Percentiles rank a stretch among this genome's conserved stretches.
Evolutionary conservation across 2,888 invertebrate genomes (phyloP).

Genomic region (Horisme vitalbata): DNA sequence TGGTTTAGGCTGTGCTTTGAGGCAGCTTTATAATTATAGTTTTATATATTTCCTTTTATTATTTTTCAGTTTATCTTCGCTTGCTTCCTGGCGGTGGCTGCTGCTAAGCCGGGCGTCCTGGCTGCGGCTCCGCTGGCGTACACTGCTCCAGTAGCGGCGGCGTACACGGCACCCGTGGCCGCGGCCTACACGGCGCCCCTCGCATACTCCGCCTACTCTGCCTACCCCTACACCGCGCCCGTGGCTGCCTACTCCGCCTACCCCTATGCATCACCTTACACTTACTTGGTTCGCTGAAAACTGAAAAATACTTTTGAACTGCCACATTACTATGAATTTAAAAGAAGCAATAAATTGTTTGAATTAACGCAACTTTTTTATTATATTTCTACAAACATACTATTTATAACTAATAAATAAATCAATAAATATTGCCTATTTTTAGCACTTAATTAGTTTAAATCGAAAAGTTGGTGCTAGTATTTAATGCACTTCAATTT

Average conservation of each 20-base stretch:
- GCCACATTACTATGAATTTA: neutral
- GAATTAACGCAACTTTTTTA: no score
- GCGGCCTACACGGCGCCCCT: conserved; percentile 46
- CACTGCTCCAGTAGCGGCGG: conserved; percentile 40
- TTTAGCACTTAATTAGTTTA: no score
- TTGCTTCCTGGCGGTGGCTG: conserved; percentile 60
- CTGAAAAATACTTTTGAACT: neutral
- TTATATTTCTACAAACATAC: no score
- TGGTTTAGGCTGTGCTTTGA: no score
- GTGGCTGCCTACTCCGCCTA: conserved; percentile 51
- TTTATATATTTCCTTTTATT: conserved; percentile 7
- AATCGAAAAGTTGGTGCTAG: no score
- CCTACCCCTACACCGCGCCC: conserved; percentile 54
- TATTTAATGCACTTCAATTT: no score
- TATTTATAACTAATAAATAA: no score
- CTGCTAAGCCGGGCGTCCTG: conserved; percentile 63
- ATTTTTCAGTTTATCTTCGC: conserved; percentile 60
- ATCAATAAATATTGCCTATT: no score
- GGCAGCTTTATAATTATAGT: neutral
- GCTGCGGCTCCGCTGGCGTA: conserved; percentile 42
- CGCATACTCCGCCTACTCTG: conserved; percentile 59
- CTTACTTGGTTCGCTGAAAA: conserved; percentile 36
- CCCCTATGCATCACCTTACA: conserved; percentile 10
- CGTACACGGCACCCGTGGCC: conserved; percentile 44
- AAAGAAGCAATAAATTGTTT: neutral